These are phyloP conservation scores for Ploceus nigricollis DNA, from an alignment of 2,113 vertebrate genomes.

Conservation along the genomic window DNA sequence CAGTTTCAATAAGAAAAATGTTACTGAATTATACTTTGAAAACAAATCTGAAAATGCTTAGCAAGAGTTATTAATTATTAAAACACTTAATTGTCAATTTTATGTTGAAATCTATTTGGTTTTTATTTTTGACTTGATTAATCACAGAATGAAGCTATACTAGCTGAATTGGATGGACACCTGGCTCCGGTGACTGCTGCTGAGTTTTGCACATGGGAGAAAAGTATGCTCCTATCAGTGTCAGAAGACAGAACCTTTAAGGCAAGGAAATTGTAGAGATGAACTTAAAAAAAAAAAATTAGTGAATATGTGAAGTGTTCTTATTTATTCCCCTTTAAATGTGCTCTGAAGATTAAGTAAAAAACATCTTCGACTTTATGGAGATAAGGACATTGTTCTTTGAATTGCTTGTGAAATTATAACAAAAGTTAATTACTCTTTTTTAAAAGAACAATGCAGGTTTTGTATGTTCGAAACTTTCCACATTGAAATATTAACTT, in stretches of 20 bases:
- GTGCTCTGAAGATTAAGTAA: neutral
- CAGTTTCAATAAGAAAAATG: neutral
- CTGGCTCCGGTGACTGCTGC: slow-evolving; percentile 79
- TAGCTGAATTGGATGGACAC: slow-evolving; percentile 75
- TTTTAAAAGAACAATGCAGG: neutral
- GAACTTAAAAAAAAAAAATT: neutral
- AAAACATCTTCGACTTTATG: neutral
- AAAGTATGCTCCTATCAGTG: slow-evolving; percentile 75
- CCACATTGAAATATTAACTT: neutral
- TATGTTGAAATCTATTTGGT: neutral
- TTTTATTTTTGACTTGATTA: neutral
- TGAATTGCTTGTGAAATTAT: neutral
- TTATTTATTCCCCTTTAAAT: neutral
- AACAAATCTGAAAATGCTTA: neutral
- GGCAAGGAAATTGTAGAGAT: slow-evolving; percentile 66
- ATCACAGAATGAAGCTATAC: slow-evolving; percentile 47
- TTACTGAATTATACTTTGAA: neutral
- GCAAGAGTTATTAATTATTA: neutral
- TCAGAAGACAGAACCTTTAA: slow-evolving; percentile 88
- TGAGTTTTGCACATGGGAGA: slow-evolving; percentile 83
- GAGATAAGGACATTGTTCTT: neutral
- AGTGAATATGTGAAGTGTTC: neutral
- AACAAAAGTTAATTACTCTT: neutral
- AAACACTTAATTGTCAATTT: neutral
- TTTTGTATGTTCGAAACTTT: neutral